phyloP scores from a whole-genome alignment of 92 coral and sea anemone species.

The Umimayanthus chanpuru region DNA sequence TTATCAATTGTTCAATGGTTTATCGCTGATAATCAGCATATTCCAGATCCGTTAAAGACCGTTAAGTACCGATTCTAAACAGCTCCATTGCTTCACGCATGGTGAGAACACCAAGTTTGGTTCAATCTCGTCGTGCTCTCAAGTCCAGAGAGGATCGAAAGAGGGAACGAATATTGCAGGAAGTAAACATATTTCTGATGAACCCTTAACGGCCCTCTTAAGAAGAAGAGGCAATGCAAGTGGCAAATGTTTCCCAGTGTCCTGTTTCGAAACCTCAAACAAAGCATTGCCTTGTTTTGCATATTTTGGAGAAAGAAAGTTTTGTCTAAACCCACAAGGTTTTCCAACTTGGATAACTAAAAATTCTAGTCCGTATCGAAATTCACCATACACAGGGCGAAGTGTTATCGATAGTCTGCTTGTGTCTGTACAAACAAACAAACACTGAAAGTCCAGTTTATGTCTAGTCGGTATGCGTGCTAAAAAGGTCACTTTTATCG shows the following conservation, averaged over 20 bases:
- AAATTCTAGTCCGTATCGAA: background rate
- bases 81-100: background rate
- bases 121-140: too few species aligned
- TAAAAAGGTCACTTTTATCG: background rate
- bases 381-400: background rate
- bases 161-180: background rate
- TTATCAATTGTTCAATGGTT: background rate
- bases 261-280: background rate
- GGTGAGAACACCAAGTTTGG: background rate
- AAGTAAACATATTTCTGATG: too few species aligned
- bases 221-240: too few species aligned
- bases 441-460: background rate
- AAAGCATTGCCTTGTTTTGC: background rate
- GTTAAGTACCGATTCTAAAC: background rate
- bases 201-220: too few species aligned
- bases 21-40: background rate
- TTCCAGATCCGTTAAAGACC: background rate
- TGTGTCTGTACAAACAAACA: background rate
- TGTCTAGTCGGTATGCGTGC: background rate
- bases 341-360: background rate
- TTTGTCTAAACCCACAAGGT: background rate
- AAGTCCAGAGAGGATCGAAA: background rate
- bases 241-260: background rate
- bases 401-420: background rate
- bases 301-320: background rate